Percentiles rank a stretch among this genome's conserved stretches.
Evolutionary conservation across 2,113 vertebrate genomes (phyloP).

Genomic region (Daphoenositta chrysoptera): DNA sequence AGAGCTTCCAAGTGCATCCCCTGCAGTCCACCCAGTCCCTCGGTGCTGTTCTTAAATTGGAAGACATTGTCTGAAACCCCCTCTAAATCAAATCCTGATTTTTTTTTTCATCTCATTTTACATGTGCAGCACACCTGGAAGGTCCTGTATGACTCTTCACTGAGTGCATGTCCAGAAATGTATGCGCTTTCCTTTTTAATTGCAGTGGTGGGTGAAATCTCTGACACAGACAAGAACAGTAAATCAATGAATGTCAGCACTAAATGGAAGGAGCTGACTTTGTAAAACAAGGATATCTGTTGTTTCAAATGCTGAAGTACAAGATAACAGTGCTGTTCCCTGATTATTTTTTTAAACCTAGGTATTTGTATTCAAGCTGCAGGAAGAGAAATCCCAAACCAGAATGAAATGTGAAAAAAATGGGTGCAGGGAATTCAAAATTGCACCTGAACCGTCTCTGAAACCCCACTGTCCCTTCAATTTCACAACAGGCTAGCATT

Average conservation of each 20-base stretch:
- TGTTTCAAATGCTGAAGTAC: not conserved
- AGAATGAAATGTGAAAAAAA: not conserved
- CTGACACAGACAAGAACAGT: not conserved
- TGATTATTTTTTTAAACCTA: not conserved
- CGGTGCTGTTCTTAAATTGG: not conserved
- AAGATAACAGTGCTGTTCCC: not conserved
- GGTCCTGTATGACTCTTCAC: not conserved
- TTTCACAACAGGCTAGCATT: not conserved
- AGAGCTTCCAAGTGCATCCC: not conserved
- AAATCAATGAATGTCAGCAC: not conserved
- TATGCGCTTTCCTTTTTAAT: not conserved
- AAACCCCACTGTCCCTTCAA: not conserved
- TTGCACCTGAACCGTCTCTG: not conserved
- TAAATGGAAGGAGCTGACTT: not conserved
- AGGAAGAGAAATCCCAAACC: not conserved
- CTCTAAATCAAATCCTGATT: not conserved
- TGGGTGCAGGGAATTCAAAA: not conserved
- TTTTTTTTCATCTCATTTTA: not conserved
- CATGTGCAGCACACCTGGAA: not conserved
- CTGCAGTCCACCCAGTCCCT: not conserved
- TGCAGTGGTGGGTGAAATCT: not conserved
- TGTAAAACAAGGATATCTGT: not conserved
- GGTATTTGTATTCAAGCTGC: not conserved
- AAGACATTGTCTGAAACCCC: not conserved
- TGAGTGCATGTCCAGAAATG: not conserved